Base-by-base conservation (phyloP, 2,888 invertebrate genomes). In the Caenorhabditis sp. region DNA sequence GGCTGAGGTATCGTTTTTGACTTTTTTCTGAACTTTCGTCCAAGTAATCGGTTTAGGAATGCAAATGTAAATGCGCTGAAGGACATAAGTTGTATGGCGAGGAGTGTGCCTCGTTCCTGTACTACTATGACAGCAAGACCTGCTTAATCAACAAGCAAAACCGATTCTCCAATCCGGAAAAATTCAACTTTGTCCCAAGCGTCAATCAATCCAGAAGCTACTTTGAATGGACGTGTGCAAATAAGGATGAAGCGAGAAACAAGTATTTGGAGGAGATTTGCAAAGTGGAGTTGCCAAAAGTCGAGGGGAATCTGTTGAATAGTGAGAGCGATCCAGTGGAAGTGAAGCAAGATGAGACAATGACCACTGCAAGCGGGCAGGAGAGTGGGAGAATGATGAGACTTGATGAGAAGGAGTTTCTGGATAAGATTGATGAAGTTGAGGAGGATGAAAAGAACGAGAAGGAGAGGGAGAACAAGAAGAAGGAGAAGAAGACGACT, bases 81-180 rank as follows among this genome's bases (percentile, higher is more conserved):
- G 81, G 80, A 18, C 71, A 81, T 18, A 84, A 84, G 20, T 35
- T 78, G 20, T 91, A 90, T 79, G 90, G 90, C 22, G 86, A 85
- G 53, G 82, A 83, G n/a, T 91, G 91, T 60, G 88, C 90, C 53
- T 87, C 87, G 11, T 83, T 89, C 68, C 87, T 89, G 76, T 91
- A 90, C 83, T 91, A 90, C 69, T 90, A 86, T 62, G 90, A 90
- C 32, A 88, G 89, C 24, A 78, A 86, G 24, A 90, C 90, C 8
- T 91, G 91, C 76, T 82, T 91, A 15, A 83, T 91, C n/a, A 91
- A 88, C 84, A 88, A 88, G 74, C 89, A 90, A 58, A 91, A 91
- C 60, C 88, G 88, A 56, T 87, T 89, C 78, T 88, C 90, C 9
- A 88, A 89, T 62, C 89, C 91, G 1, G 88, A 91, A 40, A 83